phyloP scores from a whole-genome alignment of 2,797 vertebrate genomes.

The Columba guinea region DNA sequence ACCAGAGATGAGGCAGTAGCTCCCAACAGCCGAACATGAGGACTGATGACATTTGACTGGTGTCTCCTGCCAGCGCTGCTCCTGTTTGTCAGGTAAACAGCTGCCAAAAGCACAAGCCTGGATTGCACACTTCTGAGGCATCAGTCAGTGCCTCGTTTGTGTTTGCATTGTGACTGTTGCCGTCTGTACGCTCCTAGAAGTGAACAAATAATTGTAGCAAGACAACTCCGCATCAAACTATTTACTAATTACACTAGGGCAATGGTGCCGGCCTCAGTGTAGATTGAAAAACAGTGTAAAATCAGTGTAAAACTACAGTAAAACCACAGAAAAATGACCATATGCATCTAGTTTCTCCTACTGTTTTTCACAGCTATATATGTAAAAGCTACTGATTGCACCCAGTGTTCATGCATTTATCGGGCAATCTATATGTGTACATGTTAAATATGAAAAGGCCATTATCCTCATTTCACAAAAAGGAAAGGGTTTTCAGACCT shows the following conservation, averaged over 20 bases:
- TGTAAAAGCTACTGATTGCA: background rate
- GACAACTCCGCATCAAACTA: background rate
- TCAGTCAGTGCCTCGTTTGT: background rate
- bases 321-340: background rate
- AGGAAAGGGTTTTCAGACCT: background rate
- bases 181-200: background rate
- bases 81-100: background rate
- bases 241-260: background rate
- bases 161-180: background rate
- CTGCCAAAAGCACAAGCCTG: background rate
- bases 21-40: background rate
- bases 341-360: background rate
- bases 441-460: background rate
- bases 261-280: background rate
- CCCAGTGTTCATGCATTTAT: background rate
- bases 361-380: background rate
- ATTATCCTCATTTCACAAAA: background rate
- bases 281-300: background rate
- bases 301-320: background rate
- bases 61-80: background rate
- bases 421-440: background rate
- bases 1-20: background rate
- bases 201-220: background rate
- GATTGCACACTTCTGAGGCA: background rate
- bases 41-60: background rate